A percentile compares a stretch with the other conserved stretches of the same genome.
Evolutionary conservation across 1,140 invertebrate genomes (phyloP).

Genomic region (Mycetomoellerius zeteki): DNA sequence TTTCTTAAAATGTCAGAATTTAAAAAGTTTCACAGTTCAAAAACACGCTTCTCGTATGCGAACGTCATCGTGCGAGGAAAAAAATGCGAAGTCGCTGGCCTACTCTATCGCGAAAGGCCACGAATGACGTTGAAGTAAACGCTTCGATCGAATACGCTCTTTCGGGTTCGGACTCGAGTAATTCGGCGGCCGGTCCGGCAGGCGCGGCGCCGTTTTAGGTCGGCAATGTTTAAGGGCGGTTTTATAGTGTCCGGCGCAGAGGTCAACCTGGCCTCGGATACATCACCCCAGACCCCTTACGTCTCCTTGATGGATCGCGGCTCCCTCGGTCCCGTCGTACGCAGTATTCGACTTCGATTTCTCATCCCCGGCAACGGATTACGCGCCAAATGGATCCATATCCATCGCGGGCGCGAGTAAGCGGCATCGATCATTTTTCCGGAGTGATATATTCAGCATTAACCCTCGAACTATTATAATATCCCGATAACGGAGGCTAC

Average conservation of each 20-base stretch:
- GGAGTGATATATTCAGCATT: slow-evolving; percentile 37
- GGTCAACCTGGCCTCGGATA: slow-evolving; percentile 82
- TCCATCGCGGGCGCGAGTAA: slow-evolving; percentile 7
- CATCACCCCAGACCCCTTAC: slow-evolving; percentile 78
- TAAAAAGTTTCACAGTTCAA: not conserved
- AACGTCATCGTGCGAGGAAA: slow-evolving; percentile 9
- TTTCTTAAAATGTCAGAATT: not conserved
- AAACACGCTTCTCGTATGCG: not conserved
- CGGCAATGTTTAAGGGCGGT: slow-evolving; percentile 79
- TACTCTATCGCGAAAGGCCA: slow-evolving; percentile 70
- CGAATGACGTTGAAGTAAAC: slow-evolving; percentile 72
- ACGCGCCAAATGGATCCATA: slow-evolving; percentile 71
- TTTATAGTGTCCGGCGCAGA: slow-evolving; percentile 84
- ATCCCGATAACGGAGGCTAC: slow-evolving; percentile 39
- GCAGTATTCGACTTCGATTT: slow-evolving; percentile 72
- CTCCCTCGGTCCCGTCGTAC: slow-evolving; percentile 62
- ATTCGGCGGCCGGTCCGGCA: slow-evolving; percentile 39
- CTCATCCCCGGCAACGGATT: slow-evolving; percentile 74
- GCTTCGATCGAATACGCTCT: slow-evolving; percentile 51
- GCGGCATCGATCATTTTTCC: slow-evolving; percentile 56
- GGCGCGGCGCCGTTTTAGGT: slow-evolving; percentile 59
- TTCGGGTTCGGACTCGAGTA: slow-evolving; percentile 40
- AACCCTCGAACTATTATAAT: slow-evolving; percentile 49
- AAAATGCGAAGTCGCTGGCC: slow-evolving; percentile 29
- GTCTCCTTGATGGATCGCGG: slow-evolving; percentile 77